phyloP scores from a whole-genome alignment of 2,113 vertebrate genomes.

The Gulo gulo region DNA sequence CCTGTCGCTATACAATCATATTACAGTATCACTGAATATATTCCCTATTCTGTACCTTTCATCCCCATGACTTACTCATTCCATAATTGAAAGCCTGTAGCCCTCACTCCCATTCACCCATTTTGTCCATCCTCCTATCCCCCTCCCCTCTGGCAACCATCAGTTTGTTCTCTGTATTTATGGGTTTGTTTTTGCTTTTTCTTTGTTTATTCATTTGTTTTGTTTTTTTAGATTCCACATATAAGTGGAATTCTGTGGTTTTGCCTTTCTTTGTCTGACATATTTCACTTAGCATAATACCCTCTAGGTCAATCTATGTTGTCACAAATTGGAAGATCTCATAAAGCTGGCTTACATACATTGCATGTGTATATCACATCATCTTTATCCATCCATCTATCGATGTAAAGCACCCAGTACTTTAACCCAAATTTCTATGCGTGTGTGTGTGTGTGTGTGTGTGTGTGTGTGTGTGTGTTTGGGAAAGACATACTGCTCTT shows the following conservation, averaged over 20 bases:
- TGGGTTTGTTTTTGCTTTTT: background rate
- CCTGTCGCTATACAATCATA: background rate
- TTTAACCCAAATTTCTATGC: background rate
- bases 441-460: background rate
- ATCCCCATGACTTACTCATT: background rate
- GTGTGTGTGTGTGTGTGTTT: no score
- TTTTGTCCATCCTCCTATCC: background rate
- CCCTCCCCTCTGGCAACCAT: background rate
- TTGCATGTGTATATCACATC: background rate
- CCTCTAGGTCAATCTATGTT: background rate
- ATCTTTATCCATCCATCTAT: background rate
- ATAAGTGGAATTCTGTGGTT: background rate
- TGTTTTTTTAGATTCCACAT: background rate
- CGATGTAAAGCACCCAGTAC: background rate
- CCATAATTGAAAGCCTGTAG: background rate
- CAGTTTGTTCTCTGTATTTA: background rate
- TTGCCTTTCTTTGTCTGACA: background rate
- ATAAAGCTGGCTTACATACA: background rate
- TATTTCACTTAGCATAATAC: background rate
- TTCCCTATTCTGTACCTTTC: background rate
- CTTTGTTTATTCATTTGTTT: background rate
- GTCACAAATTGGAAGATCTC: background rate
- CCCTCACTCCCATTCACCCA: background rate
- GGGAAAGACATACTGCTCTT: rapidly evolving
- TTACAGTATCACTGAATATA: background rate